Conservation (phyloP, 2,113 vertebrate genomes). For the Dinomys branickii region DNA sequence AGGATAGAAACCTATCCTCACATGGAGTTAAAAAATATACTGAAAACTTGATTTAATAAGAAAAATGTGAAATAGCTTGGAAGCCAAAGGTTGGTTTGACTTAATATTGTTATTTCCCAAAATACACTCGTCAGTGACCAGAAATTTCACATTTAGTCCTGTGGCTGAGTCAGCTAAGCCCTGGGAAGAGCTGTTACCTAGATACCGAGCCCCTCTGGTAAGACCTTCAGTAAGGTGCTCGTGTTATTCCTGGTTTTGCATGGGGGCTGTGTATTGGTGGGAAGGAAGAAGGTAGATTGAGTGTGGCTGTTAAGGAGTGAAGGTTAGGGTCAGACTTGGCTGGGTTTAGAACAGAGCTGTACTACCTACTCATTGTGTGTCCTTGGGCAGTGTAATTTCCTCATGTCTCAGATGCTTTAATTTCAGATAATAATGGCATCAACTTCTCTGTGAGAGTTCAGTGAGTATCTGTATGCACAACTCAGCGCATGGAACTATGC, state of each 20-base stretch:
- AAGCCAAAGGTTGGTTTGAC: background rate
- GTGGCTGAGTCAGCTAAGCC: background rate
- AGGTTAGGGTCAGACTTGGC: background rate
- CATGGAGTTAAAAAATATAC: background rate
- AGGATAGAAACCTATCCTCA: background rate
- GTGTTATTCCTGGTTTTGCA: background rate
- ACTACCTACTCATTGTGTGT: background rate
- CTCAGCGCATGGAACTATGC: background rate
- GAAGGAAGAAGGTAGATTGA: background rate
- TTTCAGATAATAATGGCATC: background rate
- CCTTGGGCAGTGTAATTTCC: background rate
- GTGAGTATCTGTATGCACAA: background rate
- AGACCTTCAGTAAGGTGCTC: background rate
- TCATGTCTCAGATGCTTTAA: background rate
- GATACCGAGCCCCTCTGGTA: background rate
- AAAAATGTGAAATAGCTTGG: constrained; percentile 30
- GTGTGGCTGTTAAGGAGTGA: background rate
- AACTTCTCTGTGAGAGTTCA: background rate
- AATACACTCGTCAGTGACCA: background rate
- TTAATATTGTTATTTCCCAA: background rate
- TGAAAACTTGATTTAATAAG: constrained; percentile 4
- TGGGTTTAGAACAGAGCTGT: background rate
- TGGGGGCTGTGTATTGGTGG: background rate
- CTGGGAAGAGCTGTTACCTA: background rate
- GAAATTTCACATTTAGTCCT: background rate